Evolutionary conservation across 2,797 vertebrate genomes (phyloP).

Genomic region (Aythya fuligula): DNA sequence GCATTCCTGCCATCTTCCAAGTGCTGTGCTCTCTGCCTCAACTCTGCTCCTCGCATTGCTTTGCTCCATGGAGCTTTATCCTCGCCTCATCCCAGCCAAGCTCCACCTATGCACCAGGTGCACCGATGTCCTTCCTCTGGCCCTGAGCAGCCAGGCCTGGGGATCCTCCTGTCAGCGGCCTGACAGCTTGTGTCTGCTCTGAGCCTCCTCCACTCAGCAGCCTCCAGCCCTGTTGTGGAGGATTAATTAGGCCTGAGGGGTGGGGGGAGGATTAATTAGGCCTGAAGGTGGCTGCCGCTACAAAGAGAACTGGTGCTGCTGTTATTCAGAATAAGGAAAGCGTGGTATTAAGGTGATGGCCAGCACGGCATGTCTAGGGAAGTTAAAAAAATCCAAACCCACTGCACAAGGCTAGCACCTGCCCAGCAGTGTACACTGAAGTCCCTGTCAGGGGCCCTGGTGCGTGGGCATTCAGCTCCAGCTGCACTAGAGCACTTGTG

Average conservation of each 20-base stretch:
- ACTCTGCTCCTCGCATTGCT: fast-evolving
- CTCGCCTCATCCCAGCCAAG: no score
- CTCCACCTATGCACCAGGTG: background rate
- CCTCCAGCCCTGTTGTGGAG: background rate
- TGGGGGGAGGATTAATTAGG: background rate
- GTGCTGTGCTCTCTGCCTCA: background rate
- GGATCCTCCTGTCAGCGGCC: background rate
- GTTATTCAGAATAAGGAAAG: fast-evolving
- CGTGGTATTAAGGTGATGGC: no score
- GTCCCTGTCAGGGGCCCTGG: fast-evolving
- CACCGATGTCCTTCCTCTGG: no score
- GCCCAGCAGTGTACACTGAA: fast-evolving
- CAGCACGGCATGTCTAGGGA: background rate
- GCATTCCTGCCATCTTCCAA: background rate
- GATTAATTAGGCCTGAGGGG: background rate
- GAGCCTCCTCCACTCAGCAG: background rate
- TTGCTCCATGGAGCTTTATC: background rate
- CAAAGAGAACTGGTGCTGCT: background rate
- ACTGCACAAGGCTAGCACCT: fast-evolving
- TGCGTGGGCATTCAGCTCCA: fast-evolving
- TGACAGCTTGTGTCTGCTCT: background rate
- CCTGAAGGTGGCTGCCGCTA: background rate
- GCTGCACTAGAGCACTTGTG: fast-evolving
- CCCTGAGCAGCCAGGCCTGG: background rate
- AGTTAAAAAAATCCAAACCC: background rate